These are phyloP conservation scores for Sebastiscus albofasciatus DNA, from an alignment of 2,797 vertebrate genomes.

Conservation along the genomic window DNA sequence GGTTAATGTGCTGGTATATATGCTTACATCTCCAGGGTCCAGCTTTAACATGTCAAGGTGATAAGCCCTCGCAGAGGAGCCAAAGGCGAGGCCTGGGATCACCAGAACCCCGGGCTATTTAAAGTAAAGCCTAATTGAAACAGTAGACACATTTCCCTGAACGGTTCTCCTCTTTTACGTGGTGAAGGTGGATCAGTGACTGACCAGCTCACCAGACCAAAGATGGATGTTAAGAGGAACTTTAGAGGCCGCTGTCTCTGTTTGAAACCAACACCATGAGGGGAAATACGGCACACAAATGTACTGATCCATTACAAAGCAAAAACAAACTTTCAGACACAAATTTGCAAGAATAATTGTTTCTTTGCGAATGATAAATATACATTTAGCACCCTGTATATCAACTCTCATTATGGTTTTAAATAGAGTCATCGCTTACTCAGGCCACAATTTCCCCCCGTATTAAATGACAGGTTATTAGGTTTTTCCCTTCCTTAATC, in stretches of 20 bases:
- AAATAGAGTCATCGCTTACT: slow-evolving; percentile 14
- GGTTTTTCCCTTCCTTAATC: slow-evolving; percentile 11
- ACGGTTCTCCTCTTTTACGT: slow-evolving; percentile 39
- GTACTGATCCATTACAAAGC: neutral
- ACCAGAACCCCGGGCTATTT: slow-evolving; percentile 67
- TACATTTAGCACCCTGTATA: slow-evolving; percentile 8
- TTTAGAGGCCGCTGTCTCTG: neutral
- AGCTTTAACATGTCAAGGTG: slow-evolving; percentile 67
- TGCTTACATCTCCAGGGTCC: slow-evolving; percentile 59
- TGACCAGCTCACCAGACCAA: slow-evolving; percentile 29
- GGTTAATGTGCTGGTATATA: slow-evolving; percentile 50
- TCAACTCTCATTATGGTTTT: slow-evolving; percentile 19
- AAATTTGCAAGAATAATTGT: neutral
- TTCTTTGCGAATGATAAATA: slow-evolving; percentile 3
- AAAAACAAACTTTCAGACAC: neutral
- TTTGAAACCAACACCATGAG: neutral
- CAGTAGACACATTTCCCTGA: slow-evolving; percentile 60
- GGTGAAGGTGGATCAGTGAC: slow-evolving; percentile 1
- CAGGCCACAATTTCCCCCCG: slow-evolving; percentile 7
- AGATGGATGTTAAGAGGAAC: slow-evolving; percentile 14
- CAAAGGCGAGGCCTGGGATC: slow-evolving; percentile 58
- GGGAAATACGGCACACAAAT: neutral
- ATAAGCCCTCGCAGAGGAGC: slow-evolving; percentile 53
- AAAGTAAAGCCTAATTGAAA: slow-evolving; percentile 77
- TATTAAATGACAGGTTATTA: slow-evolving; percentile 37